These are phyloP conservation scores for Tolmerus cingulatus DNA, from an alignment of 2,888 invertebrate species.

Conservation along the genomic window DNA sequence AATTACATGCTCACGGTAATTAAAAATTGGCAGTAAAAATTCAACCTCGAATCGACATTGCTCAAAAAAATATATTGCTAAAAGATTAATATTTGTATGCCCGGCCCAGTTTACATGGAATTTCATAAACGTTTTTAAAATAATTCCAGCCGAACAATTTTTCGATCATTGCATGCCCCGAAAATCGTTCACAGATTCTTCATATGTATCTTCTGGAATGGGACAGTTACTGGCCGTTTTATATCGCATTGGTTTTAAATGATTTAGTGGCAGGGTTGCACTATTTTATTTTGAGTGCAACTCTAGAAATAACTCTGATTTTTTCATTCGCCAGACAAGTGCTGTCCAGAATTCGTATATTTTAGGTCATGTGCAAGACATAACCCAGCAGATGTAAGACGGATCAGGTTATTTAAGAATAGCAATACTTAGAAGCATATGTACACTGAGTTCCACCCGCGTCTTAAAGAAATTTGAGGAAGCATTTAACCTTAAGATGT, in stretches of 20 bases:
- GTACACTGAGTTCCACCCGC: not conserved
- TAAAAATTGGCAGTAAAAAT: not conserved
- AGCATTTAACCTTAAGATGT: not conserved
- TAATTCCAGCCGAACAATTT: not conserved
- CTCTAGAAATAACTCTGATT: not conserved
- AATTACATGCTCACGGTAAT: not conserved
- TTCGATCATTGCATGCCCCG: not conserved
- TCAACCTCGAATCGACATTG: not conserved
- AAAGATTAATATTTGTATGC: not conserved
- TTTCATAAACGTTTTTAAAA: not conserved
- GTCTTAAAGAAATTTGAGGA: not conserved
- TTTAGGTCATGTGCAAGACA: not conserved
- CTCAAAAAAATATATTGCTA: not conserved
- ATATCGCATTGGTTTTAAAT: not conserved
- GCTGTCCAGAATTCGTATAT: not conserved
- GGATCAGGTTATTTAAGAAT: not conserved
- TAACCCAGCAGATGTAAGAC: not conserved
- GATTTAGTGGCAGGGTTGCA: not conserved
- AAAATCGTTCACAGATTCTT: not conserved
- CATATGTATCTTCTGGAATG: not conserved
- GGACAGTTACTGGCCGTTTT: not conserved
- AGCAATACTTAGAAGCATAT: not conserved
- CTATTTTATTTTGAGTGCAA: not conserved
- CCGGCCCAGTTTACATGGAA: not conserved
- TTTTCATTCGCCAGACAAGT: not conserved